phyloP scores from a whole-genome alignment of 2,888 invertebrate species.

The Temnothorax unifasciatus region DNA sequence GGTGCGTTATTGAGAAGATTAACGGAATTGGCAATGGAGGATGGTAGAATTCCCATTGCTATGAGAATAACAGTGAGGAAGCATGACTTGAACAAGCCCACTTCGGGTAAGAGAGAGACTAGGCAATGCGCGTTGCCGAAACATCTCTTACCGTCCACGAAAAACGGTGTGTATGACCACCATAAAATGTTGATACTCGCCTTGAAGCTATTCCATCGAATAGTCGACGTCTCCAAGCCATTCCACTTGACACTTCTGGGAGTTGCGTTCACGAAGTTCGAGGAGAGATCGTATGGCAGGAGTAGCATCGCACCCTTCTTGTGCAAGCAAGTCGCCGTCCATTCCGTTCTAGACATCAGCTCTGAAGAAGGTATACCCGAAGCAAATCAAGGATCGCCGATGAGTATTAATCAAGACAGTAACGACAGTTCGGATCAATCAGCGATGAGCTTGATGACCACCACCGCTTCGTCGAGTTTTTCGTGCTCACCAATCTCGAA shows the following conservation, averaged over 20 bases:
- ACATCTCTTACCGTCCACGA: conserved; percentile 89
- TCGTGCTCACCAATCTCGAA: conserved; percentile 72
- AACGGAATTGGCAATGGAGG: conserved; percentile 91
- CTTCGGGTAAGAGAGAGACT: conserved; percentile 91
- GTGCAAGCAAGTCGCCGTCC: conserved; percentile 92
- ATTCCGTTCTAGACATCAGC: conserved; percentile 88
- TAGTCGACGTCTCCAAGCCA: conserved; percentile 91
- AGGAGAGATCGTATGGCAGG: conserved; percentile 90
- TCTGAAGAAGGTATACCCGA: conserved; percentile 83
- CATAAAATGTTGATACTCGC: conserved; percentile 91
- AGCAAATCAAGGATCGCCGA: conserved; percentile 86
- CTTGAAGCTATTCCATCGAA: conserved; percentile 92
- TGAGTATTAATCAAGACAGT: conserved; percentile 83
- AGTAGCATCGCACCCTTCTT: conserved; percentile 92
- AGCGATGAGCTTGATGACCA: conserved; percentile 45
- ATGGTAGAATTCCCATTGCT: conserved; percentile 92
- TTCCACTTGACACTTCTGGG: conserved; percentile 94
- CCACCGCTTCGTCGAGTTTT: conserved; percentile 63
- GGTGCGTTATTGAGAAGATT: conserved; percentile 90
- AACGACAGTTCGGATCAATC: conserved; percentile 79
- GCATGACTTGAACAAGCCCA: conserved; percentile 89
- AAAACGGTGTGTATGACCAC: conserved; percentile 87
- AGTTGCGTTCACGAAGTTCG: conserved; percentile 94
- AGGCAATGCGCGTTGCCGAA: conserved; percentile 88
- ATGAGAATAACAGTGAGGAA: conserved; percentile 92